phyloP scores from a whole-genome alignment of 1,140 invertebrate species.

The Nixonia krombeini region DNA sequence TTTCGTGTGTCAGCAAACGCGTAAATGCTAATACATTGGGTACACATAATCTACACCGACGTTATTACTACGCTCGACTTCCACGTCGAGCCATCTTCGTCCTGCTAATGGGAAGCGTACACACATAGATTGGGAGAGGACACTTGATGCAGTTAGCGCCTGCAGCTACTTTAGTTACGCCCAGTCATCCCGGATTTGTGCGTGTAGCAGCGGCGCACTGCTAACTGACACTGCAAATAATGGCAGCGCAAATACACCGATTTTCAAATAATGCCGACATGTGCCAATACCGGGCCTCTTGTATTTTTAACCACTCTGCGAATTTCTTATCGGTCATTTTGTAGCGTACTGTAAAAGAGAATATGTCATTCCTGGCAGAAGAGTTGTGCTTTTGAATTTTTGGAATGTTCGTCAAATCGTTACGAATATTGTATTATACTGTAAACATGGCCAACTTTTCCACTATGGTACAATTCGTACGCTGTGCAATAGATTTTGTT shows the following conservation, averaged over 20 bases:
- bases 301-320: no score
- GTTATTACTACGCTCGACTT: constrained; percentile 27
- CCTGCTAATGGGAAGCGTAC: constrained; percentile 17
- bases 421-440: no score
- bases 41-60: neutral
- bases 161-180: constrained; percentile 55
- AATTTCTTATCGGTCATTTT: no score
- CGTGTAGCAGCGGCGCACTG: constrained; percentile 44
- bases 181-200: neutral
- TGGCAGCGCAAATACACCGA: neutral
- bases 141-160: constrained; percentile 51
- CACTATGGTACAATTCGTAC: no score
- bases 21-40: neutral
- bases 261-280: neutral
- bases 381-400: no score
- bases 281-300: neutral
- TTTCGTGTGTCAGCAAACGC: neutral
- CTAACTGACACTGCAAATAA: constrained; percentile 41
- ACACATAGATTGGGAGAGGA: constrained; percentile 47
- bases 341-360: no score
- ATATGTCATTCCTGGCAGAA: no score
- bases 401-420: no score
- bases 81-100: constrained; percentile 12
- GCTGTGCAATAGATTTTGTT: no score
- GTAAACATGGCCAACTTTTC: no score